phyloP scores from a whole-genome alignment of 2,888 invertebrate genomes.

The Antitype chi region DNA sequence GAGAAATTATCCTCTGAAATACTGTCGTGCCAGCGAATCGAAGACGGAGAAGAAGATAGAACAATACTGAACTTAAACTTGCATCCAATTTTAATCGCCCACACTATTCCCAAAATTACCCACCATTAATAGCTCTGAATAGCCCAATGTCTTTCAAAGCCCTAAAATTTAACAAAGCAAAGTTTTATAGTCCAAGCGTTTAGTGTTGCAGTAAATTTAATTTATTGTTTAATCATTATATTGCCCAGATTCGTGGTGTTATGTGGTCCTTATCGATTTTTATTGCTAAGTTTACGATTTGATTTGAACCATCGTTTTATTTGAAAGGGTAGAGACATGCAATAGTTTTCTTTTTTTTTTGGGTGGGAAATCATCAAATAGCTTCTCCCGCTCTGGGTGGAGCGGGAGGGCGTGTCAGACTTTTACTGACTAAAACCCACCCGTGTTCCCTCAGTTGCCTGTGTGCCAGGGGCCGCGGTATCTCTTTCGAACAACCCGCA shows the following conservation, averaged over 20 bases:
- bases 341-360: too few species aligned
- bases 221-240: slow-evolving; percentile 77
- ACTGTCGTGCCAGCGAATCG: too few species aligned
- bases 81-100: background rate
- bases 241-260: slow-evolving; percentile 64
- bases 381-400: too few species aligned
- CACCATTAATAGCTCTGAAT: background rate
- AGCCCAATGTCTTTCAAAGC: slow-evolving; percentile 18
- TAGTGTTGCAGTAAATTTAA: slow-evolving; percentile 72
- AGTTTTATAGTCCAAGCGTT: slow-evolving; percentile 55
- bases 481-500: too few species aligned
- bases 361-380: too few species aligned
- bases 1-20: too few species aligned
- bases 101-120: background rate
- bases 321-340: slow-evolving; percentile 43
- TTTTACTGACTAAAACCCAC: too few species aligned
- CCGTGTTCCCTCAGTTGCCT: too few species aligned
- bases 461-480: too few species aligned
- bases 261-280: slow-evolving; percentile 71
- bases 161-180: slow-evolving; percentile 42
- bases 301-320: slow-evolving; percentile 35
- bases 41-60: too few species aligned
- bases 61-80: background rate
- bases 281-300: slow-evolving; percentile 62
- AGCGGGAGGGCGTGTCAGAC: too few species aligned